Base-by-base conservation (phyloP, 1,140 invertebrate genomes). In the Magallana gigas region DNA sequence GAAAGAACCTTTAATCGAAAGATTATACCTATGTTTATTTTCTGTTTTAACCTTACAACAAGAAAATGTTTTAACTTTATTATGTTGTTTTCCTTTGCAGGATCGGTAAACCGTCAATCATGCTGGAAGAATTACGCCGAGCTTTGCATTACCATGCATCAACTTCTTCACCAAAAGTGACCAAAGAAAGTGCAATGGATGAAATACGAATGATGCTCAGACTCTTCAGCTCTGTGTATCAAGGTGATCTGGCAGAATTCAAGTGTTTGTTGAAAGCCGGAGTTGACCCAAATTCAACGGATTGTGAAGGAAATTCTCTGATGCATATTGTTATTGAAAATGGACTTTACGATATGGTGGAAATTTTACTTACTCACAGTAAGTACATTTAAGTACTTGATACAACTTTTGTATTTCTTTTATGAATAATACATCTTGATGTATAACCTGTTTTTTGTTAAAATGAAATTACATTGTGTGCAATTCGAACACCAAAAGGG, bases 271-370 rank as follows among this genome's bases (percentile, higher is more conserved):
- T 83, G 14, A 83, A 58, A 83, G n/a, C 81, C 57, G 57, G 57
- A 8, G 56, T 83, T 16, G 57, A 57, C 57, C 81, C 81, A 57
- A 83, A 83, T 57, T 16, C 48, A 83, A 83, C 57, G 2, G 81
- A 83, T 58, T 57, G 81, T 57, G 81, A 83, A 57, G 81, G 81
- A 58, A 83, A 83, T 83, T 57, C 81, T 16, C 18, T 83, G 81
- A 57, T 83, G 57, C 81, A 83, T 56, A 57, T 83, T 57, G 12
- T 58, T 0, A 83, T 83, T 14, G 81, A 83, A 58, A 83, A 83
- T 58, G 81, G 81, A 83, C 56, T 57, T 83, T 83, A 57, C 57
- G 81, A 83, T 48, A 83, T 83, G 81, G 81, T 29, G 9, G 81
- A 83, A 23, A n/a, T 56, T 57, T 83, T 83, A 29, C 14, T 83